These are phyloP conservation scores for Philereme vetulata DNA, from an alignment of 2,888 invertebrate species.

Conservation along the genomic window DNA sequence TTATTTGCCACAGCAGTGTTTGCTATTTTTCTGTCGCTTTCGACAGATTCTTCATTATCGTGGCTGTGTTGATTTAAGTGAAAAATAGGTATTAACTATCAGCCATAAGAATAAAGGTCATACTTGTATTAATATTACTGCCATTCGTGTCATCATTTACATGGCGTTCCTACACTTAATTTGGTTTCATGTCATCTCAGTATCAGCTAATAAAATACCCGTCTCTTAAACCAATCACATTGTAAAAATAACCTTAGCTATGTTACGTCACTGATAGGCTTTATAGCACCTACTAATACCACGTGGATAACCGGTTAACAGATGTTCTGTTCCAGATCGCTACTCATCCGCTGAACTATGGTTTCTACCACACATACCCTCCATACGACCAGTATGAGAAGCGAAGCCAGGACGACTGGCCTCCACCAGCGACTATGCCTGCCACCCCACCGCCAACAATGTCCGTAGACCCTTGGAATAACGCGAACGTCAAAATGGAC, in stretches of 20 bases:
- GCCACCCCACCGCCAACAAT: slow-evolving; percentile 54
- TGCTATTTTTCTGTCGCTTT: too few relatives aligned
- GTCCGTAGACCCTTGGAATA: slow-evolving; percentile 52
- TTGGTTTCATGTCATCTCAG: background rate
- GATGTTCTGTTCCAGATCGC: slow-evolving; percentile 85
- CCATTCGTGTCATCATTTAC: too few relatives aligned
- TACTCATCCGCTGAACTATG: slow-evolving; percentile 89
- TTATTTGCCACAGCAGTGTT: too few relatives aligned
- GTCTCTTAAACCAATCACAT: background rate
- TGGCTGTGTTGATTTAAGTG: too few relatives aligned
- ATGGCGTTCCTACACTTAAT: background rate
- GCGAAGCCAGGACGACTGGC: slow-evolving; percentile 67
- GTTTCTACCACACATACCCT: slow-evolving; percentile 86
- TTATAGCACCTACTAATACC: slow-evolving; percentile 63
- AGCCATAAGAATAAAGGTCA: too few relatives aligned
- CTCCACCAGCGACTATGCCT: slow-evolving; percentile 62
- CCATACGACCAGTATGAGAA: slow-evolving; percentile 76
- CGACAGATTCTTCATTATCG: too few relatives aligned
- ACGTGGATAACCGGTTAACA: slow-evolving; percentile 74
- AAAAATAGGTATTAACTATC: too few relatives aligned
- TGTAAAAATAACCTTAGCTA: slow-evolving; percentile 7
- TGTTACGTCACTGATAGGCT: slow-evolving; percentile 52
- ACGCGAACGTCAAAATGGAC: slow-evolving; percentile 59
- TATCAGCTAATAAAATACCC: background rate
- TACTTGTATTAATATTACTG: too few relatives aligned